Evolutionary conservation across 1,140 invertebrate species (phyloP).

Genomic region (Drosophila lacteicornis): DNA sequence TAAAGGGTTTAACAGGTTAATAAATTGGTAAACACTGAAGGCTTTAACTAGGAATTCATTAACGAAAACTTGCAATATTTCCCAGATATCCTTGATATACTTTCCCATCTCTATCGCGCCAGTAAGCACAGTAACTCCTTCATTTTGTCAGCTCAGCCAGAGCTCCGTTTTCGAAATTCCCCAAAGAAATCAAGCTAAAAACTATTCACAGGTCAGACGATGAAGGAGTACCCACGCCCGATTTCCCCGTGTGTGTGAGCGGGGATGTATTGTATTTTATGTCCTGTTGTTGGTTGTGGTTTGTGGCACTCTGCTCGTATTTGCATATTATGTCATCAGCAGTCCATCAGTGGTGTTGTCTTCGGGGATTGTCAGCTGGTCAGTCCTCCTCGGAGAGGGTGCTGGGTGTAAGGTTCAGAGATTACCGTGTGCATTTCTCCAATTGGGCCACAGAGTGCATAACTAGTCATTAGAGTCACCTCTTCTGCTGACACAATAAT

Average conservation of each 20-base stretch:
- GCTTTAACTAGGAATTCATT: neutral
- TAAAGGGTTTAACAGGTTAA: neutral
- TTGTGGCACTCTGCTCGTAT: slow-evolving; percentile 49
- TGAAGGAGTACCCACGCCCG: slow-evolving; percentile 18
- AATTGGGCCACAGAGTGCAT: slow-evolving; percentile 35
- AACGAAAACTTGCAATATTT: neutral
- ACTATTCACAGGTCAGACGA: slow-evolving; percentile 67
- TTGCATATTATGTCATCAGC: slow-evolving; percentile 83
- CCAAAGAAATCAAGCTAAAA: slow-evolving; percentile 83
- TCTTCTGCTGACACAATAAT: slow-evolving; percentile 51
- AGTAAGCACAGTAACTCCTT: slow-evolving; percentile 35
- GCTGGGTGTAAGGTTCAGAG: slow-evolving; percentile 71
- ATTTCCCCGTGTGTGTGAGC: slow-evolving; percentile 7
- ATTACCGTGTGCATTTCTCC: slow-evolving; percentile 48
- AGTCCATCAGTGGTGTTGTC: slow-evolving; percentile 74
- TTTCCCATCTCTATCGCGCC: slow-evolving; percentile 14
- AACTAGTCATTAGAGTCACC: slow-evolving; percentile 67
- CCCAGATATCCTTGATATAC: fast-evolving
- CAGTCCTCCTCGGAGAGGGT: slow-evolving; percentile 1
- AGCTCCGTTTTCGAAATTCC: slow-evolving; percentile 59
- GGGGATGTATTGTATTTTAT: slow-evolving; percentile 36
- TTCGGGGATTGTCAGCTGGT: slow-evolving; percentile 68
- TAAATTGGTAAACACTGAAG: neutral
- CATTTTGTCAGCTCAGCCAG: slow-evolving; percentile 40
- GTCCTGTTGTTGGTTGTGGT: slow-evolving; percentile 45